Conservation (phyloP, 2,113 vertebrate genomes). For the Anarrhichthys ocellatus region DNA sequence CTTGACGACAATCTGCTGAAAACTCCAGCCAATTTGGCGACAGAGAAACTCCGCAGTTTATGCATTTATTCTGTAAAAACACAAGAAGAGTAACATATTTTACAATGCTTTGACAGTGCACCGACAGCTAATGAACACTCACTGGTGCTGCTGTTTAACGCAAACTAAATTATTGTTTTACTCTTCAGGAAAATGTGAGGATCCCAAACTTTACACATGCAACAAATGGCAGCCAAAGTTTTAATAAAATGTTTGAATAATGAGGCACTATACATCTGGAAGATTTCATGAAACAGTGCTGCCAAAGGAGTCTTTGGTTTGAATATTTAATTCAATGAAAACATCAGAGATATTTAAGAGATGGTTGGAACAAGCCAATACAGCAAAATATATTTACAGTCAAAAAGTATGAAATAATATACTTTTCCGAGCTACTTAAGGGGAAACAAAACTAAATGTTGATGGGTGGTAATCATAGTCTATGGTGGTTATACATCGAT, state of each 20-base stretch:
- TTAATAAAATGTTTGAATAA: not conserved
- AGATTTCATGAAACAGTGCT: not conserved
- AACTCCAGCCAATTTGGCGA: constrained; percentile 72
- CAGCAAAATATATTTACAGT: not conserved
- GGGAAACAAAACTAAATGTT: not conserved
- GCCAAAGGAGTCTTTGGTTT: too few species aligned
- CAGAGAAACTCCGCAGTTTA: constrained; percentile 73
- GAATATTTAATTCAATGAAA: too few species aligned
- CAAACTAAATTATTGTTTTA: not conserved
- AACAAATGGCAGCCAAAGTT: not conserved
- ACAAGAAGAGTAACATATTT: constrained; percentile 8
- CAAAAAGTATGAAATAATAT: not conserved
- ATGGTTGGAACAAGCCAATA: not conserved
- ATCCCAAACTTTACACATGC: too few species aligned
- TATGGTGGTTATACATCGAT: not conserved
- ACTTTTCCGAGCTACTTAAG: not conserved
- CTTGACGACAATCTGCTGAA: constrained; percentile 74
- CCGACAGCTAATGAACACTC: not conserved
- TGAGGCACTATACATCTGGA: not conserved
- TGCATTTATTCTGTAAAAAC: constrained; percentile 79
- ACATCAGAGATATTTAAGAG: too few species aligned
- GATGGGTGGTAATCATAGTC: not conserved
- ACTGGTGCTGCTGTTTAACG: not conserved
- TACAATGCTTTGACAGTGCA: not conserved
- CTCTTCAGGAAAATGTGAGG: not conserved